Percentiles rank a stretch among this genome's conserved stretches.
These are phyloP conservation scores for Mimachlamys varia DNA, from an alignment of 2,888 invertebrate species.

Conservation along the genomic window DNA sequence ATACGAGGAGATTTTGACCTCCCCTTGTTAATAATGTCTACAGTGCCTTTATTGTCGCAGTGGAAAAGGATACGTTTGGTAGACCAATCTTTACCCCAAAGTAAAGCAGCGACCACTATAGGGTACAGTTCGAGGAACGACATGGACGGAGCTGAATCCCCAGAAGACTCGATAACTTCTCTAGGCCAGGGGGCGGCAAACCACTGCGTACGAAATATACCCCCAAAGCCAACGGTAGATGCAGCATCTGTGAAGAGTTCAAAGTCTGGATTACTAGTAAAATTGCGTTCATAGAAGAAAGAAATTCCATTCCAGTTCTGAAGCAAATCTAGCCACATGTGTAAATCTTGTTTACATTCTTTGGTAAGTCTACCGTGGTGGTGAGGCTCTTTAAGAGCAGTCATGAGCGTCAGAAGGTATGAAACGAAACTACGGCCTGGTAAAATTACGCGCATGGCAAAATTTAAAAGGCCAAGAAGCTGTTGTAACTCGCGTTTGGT, in stretches of 20 bases:
- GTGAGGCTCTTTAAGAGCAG: conserved; percentile 41
- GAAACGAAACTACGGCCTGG: conserved; percentile 49
- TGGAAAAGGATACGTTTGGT: conserved; percentile 40
- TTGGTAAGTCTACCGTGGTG: conserved; percentile 40
- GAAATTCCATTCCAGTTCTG: conserved; percentile 47
- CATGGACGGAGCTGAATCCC: conserved; percentile 36
- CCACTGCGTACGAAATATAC: conserved; percentile 46
- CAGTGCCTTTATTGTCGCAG: conserved; percentile 49
- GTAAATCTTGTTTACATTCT: conserved; percentile 41
- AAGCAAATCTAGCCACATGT: conserved; percentile 42
- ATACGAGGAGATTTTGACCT: conserved; percentile 41
- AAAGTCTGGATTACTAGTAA: conserved; percentile 12
- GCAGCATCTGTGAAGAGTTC: conserved; percentile 48
- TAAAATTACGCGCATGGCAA: conserved; percentile 47
- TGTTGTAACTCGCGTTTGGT: conserved; percentile 46
- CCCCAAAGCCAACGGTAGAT: conserved; percentile 46
- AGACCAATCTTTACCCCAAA: conserved; percentile 45
- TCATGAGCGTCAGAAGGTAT: conserved; percentile 41
- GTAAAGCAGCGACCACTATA: conserved; percentile 47
- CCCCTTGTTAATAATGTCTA: conserved; percentile 46
- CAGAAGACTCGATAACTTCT: neutral
- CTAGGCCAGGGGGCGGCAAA: conserved; percentile 41
- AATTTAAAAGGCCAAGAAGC: conserved; percentile 50
- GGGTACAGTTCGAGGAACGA: conserved; percentile 49
- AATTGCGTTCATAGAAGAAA: conserved; percentile 34